Conservation (phyloP, 2,797 vertebrate genomes). For the Urocyon cinereoargenteus region DNA sequence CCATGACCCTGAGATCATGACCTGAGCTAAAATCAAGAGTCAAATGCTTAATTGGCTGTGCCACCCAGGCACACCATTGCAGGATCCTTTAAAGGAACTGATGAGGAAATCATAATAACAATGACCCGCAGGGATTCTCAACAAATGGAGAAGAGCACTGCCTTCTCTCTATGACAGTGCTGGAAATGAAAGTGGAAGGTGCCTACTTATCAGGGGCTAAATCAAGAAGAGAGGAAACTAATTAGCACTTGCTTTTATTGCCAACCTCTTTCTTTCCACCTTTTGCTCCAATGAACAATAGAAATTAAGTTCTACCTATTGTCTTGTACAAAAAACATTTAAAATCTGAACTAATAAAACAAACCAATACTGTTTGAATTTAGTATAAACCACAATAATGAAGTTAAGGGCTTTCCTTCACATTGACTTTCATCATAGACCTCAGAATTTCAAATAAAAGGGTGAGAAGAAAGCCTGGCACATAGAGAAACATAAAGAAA, state of each 20-base stretch:
- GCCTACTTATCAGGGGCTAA: not conserved
- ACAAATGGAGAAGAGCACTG: not conserved
- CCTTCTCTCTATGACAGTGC: not conserved
- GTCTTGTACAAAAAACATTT: constrained; percentile 14
- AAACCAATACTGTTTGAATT: not conserved
- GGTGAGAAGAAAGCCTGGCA: not conserved
- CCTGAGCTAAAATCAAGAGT: not conserved
- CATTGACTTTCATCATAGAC: not conserved
- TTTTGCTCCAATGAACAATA: not conserved
- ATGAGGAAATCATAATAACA: constrained; percentile 13
- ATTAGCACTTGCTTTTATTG: not conserved
- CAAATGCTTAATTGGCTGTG: not conserved
- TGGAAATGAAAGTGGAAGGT: constrained; percentile 19
- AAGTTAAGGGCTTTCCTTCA: constrained; percentile 7
- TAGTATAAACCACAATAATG: not conserved
- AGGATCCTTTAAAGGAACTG: constrained; percentile 34
- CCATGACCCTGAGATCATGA: not conserved
- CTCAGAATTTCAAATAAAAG: not conserved
- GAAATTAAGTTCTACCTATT: not conserved
- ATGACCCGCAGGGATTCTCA: not conserved
- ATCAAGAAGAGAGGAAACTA: not conserved
- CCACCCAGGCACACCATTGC: not conserved
- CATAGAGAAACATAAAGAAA: not conserved
- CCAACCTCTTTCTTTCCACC: not conserved
- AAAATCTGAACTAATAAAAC: constrained; percentile 41